These are phyloP conservation scores for Argyresthia goedartella DNA, from an alignment of 2,888 invertebrate genomes.

Conservation along the genomic window DNA sequence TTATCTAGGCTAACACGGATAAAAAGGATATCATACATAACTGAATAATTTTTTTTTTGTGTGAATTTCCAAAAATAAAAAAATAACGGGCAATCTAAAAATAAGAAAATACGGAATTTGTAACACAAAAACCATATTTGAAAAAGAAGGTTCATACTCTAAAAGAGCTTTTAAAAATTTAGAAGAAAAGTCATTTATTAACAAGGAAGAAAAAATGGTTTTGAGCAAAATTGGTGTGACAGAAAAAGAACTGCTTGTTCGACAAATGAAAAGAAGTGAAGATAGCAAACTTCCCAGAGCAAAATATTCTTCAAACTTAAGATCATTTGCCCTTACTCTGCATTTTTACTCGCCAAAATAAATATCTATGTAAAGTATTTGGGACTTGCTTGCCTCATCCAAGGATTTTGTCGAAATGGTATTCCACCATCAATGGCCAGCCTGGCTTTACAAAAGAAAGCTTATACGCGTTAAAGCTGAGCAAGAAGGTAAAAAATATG, in stretches of 20 bases:
- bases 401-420: background rate
- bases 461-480: background rate
- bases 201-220: background rate
- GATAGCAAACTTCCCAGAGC: background rate
- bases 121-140: background rate
- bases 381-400: background rate
- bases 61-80: background rate
- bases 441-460: background rate
- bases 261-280: background rate
- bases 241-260: background rate
- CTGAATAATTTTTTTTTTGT: too few species aligned
- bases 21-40: too few species aligned
- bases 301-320: background rate
- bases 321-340: background rate
- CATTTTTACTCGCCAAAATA: background rate
- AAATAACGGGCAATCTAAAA: background rate
- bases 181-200: background rate
- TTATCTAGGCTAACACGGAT: too few species aligned
- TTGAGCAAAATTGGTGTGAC: background rate
- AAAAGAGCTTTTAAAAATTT: background rate
- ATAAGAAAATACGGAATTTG: background rate
- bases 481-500: background rate
- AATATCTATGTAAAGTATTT: background rate
- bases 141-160: background rate
- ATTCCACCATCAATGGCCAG: background rate